Conservation (phyloP, 1,140 invertebrate genomes). For the Phortica variegata region DNA sequence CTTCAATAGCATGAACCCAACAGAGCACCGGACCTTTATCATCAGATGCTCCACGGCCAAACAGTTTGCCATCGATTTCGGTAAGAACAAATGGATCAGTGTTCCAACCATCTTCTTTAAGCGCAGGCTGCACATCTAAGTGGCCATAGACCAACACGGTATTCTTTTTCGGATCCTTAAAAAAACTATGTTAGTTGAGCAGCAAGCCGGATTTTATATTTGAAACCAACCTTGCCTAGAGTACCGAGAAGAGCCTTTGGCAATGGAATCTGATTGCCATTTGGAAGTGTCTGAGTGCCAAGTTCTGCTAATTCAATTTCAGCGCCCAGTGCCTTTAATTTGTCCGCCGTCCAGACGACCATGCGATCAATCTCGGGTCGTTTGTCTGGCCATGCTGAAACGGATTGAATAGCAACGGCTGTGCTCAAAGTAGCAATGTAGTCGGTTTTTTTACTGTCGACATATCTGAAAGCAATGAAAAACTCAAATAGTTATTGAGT, state of each 20-base stretch:
- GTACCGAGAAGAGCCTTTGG: constrained; percentile 82
- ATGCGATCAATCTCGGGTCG: constrained; percentile 53
- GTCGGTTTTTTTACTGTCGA: neutral
- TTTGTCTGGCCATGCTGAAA: constrained; percentile 71
- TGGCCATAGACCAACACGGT: constrained; percentile 94
- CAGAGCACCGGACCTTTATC: constrained; percentile 90
- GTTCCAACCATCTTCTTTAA: constrained; percentile 87
- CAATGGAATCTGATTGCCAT: constrained; percentile 70
- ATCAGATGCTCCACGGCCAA: constrained; percentile 89
- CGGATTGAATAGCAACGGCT: constrained; percentile 87
- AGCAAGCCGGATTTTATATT: too few relatives aligned
- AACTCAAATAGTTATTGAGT: too few relatives aligned
- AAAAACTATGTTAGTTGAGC: too few relatives aligned
- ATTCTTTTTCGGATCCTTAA: constrained; percentile 79
- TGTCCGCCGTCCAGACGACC: constrained; percentile 72
- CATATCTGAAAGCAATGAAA: too few relatives aligned
- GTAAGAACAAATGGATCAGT: constrained; percentile 88
- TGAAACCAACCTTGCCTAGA: constrained; percentile 68
- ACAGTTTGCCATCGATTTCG: constrained; percentile 86
- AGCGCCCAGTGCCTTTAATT: constrained; percentile 73
- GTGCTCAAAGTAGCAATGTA: constrained; percentile 79
- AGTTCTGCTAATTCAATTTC: constrained; percentile 73
- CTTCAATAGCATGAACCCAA: constrained; percentile 93
- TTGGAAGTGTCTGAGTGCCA: constrained; percentile 72
- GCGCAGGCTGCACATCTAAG: constrained; percentile 93